Conservation (phyloP, 1,140 invertebrate species). For the Zaprionus lachaisei region DNA sequence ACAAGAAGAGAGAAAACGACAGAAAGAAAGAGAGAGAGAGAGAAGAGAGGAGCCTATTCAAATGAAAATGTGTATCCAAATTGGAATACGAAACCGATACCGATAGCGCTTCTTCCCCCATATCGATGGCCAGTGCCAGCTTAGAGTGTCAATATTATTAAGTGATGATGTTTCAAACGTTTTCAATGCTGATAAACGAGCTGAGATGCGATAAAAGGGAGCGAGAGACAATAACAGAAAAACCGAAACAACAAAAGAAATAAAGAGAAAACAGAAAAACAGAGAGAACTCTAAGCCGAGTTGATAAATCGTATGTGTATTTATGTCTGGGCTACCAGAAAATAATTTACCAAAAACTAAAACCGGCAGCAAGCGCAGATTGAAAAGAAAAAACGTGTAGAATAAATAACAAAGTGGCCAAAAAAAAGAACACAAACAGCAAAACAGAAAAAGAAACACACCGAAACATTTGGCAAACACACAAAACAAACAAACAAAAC, state of each 20-base stretch:
- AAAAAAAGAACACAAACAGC: constrained; percentile 40
- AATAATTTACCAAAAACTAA: constrained; percentile 77
- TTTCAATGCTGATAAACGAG: constrained; percentile 74
- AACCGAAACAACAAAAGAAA: constrained; percentile 18
- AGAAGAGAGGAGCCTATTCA: background rate
- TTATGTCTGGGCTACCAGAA: constrained; percentile 72
- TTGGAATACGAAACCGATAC: constrained; percentile 1
- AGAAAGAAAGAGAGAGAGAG: background rate
- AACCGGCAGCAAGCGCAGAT: constrained; percentile 48
- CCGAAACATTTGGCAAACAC: constrained; percentile 45
- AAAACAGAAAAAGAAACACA: constrained; percentile 37
- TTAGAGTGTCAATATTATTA: constrained; percentile 78
- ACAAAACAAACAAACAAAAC: constrained; percentile 33
- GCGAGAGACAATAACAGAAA: constrained; percentile 34
- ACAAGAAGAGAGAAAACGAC: too few species aligned
- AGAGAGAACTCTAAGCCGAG: constrained; percentile 57
- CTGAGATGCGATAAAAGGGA: constrained; percentile 53
- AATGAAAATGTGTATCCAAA: constrained; percentile 31
- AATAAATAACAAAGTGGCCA: constrained; percentile 49
- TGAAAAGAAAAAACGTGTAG: constrained; percentile 59
- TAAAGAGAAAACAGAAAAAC: constrained; percentile 29
- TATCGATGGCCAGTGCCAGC: constrained; percentile 20
- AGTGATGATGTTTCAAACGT: constrained; percentile 73
- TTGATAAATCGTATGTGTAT: constrained; percentile 79
- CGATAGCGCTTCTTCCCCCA: constrained; percentile 1